Evolutionary conservation across 2,113 vertebrate species (phyloP).

Genomic region (Hassar affinis): DNA sequence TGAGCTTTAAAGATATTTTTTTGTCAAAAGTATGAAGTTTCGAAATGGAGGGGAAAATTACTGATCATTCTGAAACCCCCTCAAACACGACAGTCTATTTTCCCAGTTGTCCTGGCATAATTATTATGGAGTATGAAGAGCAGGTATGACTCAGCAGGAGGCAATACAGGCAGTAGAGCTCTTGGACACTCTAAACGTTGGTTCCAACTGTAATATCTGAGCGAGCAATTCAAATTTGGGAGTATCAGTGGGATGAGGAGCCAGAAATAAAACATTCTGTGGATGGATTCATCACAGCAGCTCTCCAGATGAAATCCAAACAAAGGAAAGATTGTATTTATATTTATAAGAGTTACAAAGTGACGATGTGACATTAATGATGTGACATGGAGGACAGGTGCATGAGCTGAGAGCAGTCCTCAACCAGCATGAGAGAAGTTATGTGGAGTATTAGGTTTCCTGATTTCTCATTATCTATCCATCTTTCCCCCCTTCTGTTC

Average conservation of each 20-base stretch:
- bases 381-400: not conserved
- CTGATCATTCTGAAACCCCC: constrained; percentile 46
- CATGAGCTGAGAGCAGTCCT: not conserved
- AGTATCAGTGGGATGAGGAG: not conserved
- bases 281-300: not conserved
- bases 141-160: constrained; percentile 52
- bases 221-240: constrained; percentile 46
- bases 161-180: constrained; percentile 65
- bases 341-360: not conserved
- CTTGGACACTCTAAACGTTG: constrained; percentile 21
- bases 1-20: constrained; percentile 43
- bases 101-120: constrained; percentile 47
- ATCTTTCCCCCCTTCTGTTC: constrained; percentile 31
- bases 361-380: too few species aligned
- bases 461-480: constrained; percentile 25
- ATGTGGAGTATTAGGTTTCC: constrained; percentile 4
- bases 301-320: not conserved
- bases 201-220: constrained; percentile 68
- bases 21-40: constrained; percentile 48
- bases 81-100: constrained; percentile 3
- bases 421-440: not conserved
- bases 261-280: not conserved
- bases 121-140: constrained; percentile 56
- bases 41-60: constrained; percentile 31
- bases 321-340: not conserved